Evolutionary conservation across 2,797 vertebrate genomes (phyloP).

Genomic region (Borostomias antarcticus): DNA sequence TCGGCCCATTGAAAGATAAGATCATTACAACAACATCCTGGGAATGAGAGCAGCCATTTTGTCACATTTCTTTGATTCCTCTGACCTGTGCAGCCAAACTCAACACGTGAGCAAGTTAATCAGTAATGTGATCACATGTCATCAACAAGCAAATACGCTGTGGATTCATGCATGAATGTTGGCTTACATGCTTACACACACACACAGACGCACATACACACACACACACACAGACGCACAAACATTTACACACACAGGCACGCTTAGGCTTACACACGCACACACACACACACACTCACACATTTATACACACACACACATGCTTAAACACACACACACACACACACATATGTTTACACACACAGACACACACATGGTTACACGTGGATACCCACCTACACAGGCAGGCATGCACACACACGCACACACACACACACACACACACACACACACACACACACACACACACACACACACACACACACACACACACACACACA

Average conservation of each 20-base stretch:
- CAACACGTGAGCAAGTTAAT: background rate
- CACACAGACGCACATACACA: too few species aligned
- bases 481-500: too few species aligned
- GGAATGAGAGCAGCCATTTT: background rate
- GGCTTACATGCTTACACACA: too few species aligned
- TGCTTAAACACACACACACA: too few species aligned
- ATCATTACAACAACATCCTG: background rate
- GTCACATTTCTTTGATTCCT: background rate
- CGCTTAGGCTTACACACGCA: background rate
- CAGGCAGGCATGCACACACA: too few species aligned
- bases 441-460: too few species aligned
- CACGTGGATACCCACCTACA: too few species aligned
- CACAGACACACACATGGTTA: conserved; percentile 7
- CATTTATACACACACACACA: too few species aligned
- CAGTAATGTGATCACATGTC: background rate
- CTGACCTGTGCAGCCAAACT: background rate
- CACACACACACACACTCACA: too few species aligned
- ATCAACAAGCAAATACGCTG: background rate
- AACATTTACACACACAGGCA: background rate
- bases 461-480: too few species aligned
- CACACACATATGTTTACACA: conserved; percentile 7
- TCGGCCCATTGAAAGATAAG: background rate
- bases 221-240: background rate
- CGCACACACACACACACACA: too few species aligned
- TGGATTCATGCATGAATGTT: background rate